phyloP scores from a whole-genome alignment of 2,888 invertebrate genomes.

The Hypolimnas misippus region DNA sequence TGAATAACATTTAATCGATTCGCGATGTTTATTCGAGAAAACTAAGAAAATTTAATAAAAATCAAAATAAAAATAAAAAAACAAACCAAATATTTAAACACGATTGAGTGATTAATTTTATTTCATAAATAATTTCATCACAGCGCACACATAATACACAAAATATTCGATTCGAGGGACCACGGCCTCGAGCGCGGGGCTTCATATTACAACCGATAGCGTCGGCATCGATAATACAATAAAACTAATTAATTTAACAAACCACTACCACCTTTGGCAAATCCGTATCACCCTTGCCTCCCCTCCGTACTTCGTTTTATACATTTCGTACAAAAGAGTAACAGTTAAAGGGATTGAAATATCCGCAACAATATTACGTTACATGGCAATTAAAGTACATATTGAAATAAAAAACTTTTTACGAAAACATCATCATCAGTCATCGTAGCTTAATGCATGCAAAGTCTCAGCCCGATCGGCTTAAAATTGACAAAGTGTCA shows the following conservation, averaged over 20 bases:
- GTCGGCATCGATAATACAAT: slow-evolving; percentile 50
- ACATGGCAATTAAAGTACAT: too few relatives aligned
- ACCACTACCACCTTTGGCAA: slow-evolving; percentile 29
- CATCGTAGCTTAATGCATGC: too few relatives aligned
- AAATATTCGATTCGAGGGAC: slow-evolving; percentile 4
- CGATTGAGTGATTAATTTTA: neutral
- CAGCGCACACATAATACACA: neutral
- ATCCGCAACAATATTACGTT: too few relatives aligned
- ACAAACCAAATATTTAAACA: too few relatives aligned
- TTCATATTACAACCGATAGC: slow-evolving; percentile 48
- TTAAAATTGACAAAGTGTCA: too few relatives aligned
- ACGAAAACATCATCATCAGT: too few relatives aligned
- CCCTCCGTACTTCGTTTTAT: neutral
- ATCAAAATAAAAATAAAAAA: too few relatives aligned
- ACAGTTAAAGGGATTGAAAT: neutral
- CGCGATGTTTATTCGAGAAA: too few relatives aligned
- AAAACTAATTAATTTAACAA: slow-evolving; percentile 61
- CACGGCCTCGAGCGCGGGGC: slow-evolving; percentile 38
- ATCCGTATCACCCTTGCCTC: neutral
- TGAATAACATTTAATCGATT: too few relatives aligned
- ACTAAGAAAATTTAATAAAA: too few relatives aligned
- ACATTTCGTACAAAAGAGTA: neutral
- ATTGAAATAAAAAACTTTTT: too few relatives aligned
- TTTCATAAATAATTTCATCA: neutral
- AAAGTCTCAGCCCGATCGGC: too few relatives aligned